Percentiles rank a stretch among this genome's conserved stretches.
phyloP scores from a whole-genome alignment of 2,888 invertebrate species.

The Drosophila infuscata region DNA sequence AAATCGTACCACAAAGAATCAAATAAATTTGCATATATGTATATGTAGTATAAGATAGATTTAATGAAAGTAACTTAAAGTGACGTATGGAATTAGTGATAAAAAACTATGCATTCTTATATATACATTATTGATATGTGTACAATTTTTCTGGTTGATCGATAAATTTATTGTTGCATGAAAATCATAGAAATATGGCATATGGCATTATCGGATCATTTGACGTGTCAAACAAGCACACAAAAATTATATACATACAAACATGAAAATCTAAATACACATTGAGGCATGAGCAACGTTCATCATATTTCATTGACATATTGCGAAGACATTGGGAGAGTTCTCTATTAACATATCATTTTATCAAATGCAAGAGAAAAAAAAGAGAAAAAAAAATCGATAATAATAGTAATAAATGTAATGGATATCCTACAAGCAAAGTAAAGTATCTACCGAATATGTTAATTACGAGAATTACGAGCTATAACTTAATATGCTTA shows the following conservation, averaged over 20 bases:
- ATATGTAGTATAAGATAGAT: background rate
- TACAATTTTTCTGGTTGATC: conserved; percentile 11
- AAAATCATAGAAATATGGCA: conserved; percentile 15
- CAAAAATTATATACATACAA: background rate
- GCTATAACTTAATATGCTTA: background rate
- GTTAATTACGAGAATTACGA: background rate
- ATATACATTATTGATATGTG: conserved; percentile 15
- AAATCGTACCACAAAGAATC: background rate
- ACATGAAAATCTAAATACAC: conserved; percentile 9
- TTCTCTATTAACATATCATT: conserved; percentile 4
- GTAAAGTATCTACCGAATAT: background rate
- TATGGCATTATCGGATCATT: conserved; percentile 23
- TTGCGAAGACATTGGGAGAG: background rate
- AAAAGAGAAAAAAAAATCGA: too few relatives aligned
- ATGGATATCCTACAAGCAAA: too few relatives aligned
- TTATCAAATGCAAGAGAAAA: background rate
- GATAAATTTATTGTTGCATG: conserved; percentile 27
- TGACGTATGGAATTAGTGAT: background rate
- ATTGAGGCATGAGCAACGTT: background rate
- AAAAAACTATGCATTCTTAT: conserved; percentile 5
- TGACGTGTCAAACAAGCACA: conserved; percentile 6
- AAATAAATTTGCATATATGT: background rate
- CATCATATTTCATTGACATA: conserved; percentile 18
- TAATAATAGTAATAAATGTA: background rate
- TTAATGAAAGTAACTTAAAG: conserved; percentile 1